These are phyloP conservation scores for Pangasius krempfi DNA, from an alignment of 2,797 vertebrate species.

Conservation along the genomic window DNA sequence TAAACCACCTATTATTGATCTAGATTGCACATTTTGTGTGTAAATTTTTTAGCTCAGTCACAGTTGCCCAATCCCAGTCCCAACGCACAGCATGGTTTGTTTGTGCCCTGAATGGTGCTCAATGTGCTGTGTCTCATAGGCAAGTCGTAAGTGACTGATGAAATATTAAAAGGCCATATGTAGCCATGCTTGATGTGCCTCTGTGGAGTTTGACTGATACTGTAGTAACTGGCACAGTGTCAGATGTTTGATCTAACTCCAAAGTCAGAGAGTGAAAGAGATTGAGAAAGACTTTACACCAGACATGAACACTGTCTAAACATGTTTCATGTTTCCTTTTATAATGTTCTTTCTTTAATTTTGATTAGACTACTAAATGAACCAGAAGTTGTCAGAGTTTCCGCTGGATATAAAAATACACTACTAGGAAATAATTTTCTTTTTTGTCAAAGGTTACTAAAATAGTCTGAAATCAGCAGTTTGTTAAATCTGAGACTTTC, in stretches of 20 bases:
- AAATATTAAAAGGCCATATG: conserved; percentile 66
- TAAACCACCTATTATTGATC: not conserved
- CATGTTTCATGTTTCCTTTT: not conserved
- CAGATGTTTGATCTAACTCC: conserved; percentile 60
- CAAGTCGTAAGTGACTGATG: conserved; percentile 56
- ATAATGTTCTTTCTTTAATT: conserved; percentile 11
- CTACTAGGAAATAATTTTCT: not conserved
- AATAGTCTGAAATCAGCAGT: conserved; percentile 6
- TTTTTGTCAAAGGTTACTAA: not conserved
- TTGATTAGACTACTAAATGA: conserved; percentile 5
- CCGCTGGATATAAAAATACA: not conserved
- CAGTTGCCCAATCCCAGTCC: not conserved
- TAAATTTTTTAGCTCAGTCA: not conserved
- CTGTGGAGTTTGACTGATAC: conserved; percentile 51
- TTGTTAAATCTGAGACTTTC: conserved; percentile 10
- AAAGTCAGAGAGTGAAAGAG: conserved; percentile 14
- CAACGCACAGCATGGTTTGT: not conserved
- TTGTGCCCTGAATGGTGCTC: not conserved
- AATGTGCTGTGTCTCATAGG: conserved; percentile 47
- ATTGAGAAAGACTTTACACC: not conserved
- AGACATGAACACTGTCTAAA: not conserved
- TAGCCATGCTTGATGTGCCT: conserved; percentile 60
- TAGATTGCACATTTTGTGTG: not conserved
- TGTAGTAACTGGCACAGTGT: conserved; percentile 52
- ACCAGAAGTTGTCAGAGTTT: not conserved